Evolutionary conservation across 1,140 invertebrate species (phyloP).

Genomic region (Drosophila eugracilis): DNA sequence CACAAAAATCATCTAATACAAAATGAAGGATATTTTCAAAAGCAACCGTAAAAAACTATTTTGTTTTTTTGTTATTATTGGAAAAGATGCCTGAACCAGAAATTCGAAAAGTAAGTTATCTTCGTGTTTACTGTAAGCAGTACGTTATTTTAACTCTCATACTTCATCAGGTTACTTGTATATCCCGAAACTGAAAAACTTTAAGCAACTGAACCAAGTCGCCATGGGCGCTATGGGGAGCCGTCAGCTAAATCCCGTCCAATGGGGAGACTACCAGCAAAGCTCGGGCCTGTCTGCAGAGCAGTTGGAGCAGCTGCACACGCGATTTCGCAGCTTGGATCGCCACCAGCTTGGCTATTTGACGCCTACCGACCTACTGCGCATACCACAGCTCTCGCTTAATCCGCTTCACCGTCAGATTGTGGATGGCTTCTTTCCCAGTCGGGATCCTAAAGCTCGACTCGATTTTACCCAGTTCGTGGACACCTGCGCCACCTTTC

Average conservation of each 20-base stretch:
- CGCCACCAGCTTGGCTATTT: slow-evolving; percentile 50
- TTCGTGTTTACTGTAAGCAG: background rate
- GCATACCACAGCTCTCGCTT: slow-evolving; percentile 53
- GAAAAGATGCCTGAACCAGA: background rate
- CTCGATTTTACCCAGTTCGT: slow-evolving; percentile 52
- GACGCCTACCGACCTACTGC: slow-evolving; percentile 62
- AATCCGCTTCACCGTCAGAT: slow-evolving; percentile 60
- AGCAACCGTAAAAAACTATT: no score
- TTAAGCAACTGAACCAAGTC: slow-evolving; percentile 4
- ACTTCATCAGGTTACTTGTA: background rate
- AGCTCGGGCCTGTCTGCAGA: slow-evolving; percentile 21
- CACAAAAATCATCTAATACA: no score
- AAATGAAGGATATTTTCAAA: no score
- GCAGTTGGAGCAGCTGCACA: slow-evolving; percentile 48
- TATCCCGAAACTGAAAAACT: background rate
- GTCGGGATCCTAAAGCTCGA: slow-evolving; percentile 5
- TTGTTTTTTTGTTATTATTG: no score
- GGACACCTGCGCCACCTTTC: slow-evolving; percentile 36
- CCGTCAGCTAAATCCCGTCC: slow-evolving; percentile 21
- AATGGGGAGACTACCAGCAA: slow-evolving; percentile 26
- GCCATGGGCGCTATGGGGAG: slow-evolving; percentile 6
- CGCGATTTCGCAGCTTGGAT: slow-evolving; percentile 49
- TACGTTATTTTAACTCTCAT: background rate
- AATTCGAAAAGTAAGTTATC: background rate
- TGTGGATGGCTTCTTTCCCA: slow-evolving; percentile 57